Evolutionary conservation across 2,797 vertebrate species (phyloP).

Genomic region (Catharus ustulatus): DNA sequence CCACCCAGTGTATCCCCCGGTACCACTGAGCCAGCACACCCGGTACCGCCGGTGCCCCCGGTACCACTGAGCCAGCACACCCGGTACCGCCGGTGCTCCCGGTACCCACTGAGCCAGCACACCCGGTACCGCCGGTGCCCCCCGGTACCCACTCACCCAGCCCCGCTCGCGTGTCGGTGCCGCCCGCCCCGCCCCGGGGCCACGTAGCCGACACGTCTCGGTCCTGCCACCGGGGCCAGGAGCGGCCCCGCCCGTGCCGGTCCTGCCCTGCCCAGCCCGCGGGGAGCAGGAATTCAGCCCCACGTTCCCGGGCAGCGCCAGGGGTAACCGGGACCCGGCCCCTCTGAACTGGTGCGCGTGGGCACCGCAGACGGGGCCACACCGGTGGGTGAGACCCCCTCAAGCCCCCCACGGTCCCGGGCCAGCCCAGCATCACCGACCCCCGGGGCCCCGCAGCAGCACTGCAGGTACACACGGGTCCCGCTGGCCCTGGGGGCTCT

Average conservation of each 20-base stretch:
- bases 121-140: neutral
- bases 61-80: neutral
- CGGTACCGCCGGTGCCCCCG: neutral
- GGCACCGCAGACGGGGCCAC: accelerated
- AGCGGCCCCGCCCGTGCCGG: neutral
- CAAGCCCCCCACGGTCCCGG: accelerated
- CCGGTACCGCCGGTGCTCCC: neutral
- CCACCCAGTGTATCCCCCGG: accelerated
- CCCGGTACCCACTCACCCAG: neutral
- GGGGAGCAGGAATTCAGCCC: neutral
- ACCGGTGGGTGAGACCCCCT: neutral
- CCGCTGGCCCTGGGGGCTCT: accelerated
- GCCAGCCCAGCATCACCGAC: neutral
- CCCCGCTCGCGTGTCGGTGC: neutral
- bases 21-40: neutral
- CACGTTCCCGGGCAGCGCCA: neutral
- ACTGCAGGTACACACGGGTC: no score
- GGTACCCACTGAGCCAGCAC: no score
- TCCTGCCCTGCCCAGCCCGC: neutral
- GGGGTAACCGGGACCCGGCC: neutral
- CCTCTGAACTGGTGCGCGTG: neutral
- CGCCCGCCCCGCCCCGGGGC: neutral
- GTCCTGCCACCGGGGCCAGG: neutral
- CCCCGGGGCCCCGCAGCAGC: neutral
- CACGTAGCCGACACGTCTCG: conserved; percentile 49